Evolutionary conservation across 2,797 vertebrate genomes (phyloP).

Genomic region (Nyctalus aviator): DNA sequence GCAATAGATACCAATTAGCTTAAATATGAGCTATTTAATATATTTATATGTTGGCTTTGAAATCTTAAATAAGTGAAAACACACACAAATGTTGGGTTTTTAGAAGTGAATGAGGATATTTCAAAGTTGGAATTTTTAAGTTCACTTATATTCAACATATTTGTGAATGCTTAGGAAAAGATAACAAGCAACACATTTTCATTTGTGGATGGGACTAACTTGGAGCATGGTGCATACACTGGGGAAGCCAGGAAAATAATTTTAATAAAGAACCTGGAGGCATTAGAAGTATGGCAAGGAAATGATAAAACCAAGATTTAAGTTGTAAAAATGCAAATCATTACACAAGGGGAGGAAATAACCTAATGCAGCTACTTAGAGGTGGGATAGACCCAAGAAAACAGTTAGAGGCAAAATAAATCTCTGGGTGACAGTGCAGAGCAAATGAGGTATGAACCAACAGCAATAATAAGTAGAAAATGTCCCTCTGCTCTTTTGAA

Average conservation of each 20-base stretch:
- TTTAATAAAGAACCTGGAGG: conserved; percentile 74
- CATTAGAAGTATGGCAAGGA: conserved; percentile 59
- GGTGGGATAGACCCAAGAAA: conserved; percentile 47
- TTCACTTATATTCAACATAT: conserved; percentile 65
- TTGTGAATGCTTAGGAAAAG: conserved; percentile 53
- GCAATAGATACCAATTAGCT: conserved; percentile 7
- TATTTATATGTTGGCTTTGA: not conserved
- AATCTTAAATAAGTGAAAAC: conserved; percentile 53
- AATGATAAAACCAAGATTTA: conserved; percentile 70
- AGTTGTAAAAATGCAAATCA: conserved; percentile 76
- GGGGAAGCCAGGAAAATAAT: conserved; percentile 55
- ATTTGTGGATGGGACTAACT: conserved; percentile 56
- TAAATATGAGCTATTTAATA: not conserved
- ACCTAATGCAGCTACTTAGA: not conserved
- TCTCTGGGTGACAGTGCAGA: conserved; percentile 26
- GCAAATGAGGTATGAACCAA: conserved; percentile 3
- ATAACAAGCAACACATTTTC: conserved; percentile 66
- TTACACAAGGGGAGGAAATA: conserved; percentile 60
- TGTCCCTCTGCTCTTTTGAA: conserved; percentile 36
- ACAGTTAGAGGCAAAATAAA: conserved; percentile 48
- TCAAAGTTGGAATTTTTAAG: conserved; percentile 40
- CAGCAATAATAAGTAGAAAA: conserved; percentile 37
- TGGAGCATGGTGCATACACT: conserved; percentile 19
- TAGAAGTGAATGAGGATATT: conserved; percentile 42
- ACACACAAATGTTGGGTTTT: not conserved